Evolutionary conservation across 1,140 invertebrate genomes (phyloP).

Genomic region (Pseudachorutes palmiensis): DNA sequence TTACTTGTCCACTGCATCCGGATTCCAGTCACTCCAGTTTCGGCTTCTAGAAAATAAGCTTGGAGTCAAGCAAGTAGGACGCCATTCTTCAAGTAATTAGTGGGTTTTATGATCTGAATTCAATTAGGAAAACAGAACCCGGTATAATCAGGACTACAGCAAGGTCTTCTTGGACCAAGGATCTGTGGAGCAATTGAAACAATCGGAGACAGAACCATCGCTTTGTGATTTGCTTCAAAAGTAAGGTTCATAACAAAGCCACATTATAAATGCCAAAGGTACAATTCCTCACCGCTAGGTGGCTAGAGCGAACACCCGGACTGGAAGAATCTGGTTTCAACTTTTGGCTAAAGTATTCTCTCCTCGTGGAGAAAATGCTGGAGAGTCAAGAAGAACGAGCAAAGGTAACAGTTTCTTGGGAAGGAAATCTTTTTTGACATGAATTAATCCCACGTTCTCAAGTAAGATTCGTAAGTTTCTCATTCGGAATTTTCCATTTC

Average conservation of each 20-base stretch:
- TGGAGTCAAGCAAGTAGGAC: constrained; percentile 66
- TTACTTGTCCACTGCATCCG: constrained; percentile 86
- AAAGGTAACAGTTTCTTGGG: constrained; percentile 49
- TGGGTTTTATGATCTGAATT: too few species aligned
- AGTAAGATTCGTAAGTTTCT: constrained; percentile 9
- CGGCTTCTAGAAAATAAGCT: constrained; percentile 93
- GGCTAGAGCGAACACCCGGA: constrained; percentile 91
- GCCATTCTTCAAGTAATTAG: neutral
- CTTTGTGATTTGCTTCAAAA: constrained; percentile 73
- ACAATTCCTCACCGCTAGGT: constrained; percentile 43
- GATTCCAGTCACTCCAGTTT: constrained; percentile 96
- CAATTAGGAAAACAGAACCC: constrained; percentile 73
- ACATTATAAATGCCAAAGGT: constrained; percentile 5
- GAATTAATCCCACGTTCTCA: too few species aligned
- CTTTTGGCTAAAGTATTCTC: constrained; percentile 86
- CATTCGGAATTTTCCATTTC: constrained; percentile 15
- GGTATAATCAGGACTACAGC: constrained; percentile 87
- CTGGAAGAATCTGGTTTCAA: constrained; percentile 73
- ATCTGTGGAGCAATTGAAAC: constrained; percentile 58
- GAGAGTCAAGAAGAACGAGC: constrained; percentile 56
- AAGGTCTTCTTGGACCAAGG: constrained; percentile 73
- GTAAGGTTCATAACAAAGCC: constrained; percentile 8
- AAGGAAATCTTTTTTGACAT: too few species aligned
- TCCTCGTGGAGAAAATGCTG: constrained; percentile 65
- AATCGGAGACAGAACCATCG: constrained; percentile 75